Evolutionary conservation across 2,113 vertebrate species (phyloP).

Genomic region (Sapajus apella): DNA sequence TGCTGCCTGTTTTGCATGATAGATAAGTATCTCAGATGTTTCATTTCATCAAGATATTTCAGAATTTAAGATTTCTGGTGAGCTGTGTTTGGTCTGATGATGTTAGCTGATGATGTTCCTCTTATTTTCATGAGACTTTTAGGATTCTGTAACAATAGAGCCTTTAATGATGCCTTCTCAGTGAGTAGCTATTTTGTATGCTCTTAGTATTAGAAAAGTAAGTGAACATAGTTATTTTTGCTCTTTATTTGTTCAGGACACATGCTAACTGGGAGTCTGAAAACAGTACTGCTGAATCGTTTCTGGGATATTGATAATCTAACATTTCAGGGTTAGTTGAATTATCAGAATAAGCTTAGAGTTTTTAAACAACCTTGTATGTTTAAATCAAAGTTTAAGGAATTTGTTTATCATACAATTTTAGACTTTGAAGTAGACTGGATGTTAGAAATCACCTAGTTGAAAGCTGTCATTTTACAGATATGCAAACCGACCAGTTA

Average conservation of each 20-base stretch:
- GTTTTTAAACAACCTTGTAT: constrained; percentile 17
- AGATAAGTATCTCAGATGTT: constrained; percentile 8
- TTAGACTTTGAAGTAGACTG: constrained; percentile 40
- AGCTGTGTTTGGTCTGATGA: background rate
- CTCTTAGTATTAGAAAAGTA: constrained; percentile 27
- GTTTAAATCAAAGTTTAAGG: constrained; percentile 50
- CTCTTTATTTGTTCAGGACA: constrained; percentile 19
- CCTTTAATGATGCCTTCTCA: background rate
- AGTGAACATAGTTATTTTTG: constrained; percentile 30
- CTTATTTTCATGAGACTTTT: background rate
- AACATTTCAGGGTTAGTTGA: constrained; percentile 36
- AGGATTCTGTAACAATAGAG: background rate
- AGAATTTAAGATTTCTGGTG: background rate
- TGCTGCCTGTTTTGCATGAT: constrained; percentile 21
- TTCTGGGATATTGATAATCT: constrained; percentile 29
- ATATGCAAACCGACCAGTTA: background rate
- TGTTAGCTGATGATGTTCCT: constrained; percentile 17
- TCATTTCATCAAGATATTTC: constrained; percentile 17
- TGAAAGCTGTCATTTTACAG: constrained; percentile 17
- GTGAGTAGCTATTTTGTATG: background rate
- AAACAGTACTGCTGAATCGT: constrained; percentile 5
- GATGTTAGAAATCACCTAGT: background rate
- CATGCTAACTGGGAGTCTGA: constrained; percentile 48
- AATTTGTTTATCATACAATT: background rate
- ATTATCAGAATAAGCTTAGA: constrained; percentile 25